Base-by-base conservation (phyloP, 2,113 vertebrate species). In the Hassar affinis region DNA sequence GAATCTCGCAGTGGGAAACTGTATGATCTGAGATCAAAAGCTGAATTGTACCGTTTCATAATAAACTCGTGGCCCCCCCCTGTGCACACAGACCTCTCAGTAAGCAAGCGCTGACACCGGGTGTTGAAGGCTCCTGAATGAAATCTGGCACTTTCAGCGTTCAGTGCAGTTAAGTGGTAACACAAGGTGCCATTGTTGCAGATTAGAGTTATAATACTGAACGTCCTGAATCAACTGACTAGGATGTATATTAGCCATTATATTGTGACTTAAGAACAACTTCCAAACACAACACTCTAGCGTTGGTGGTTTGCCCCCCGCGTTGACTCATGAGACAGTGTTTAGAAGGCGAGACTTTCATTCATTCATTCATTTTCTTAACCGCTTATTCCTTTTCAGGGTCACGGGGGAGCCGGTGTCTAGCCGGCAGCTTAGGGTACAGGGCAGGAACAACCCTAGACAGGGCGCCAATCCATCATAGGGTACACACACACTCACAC, bases 1-100 rank as follows among this genome's bases (percentile, higher is more conserved):
- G 78, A 81, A 80, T 62, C 84, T 22, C 61, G 45, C 71, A 76
- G 84, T 79, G 35, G 56, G 59, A 51, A 77, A 49, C 77, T 14
- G 52, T 7, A 78, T 69, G 71, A 59, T 71, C 74, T 82, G 89
- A 90, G 92, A 90, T 93, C 91, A 93, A 92, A 93, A 87, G 88
- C 85, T 85, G 79, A 83, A 80, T 87, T 88, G 87, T 88, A 88
- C 88, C 87, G 86, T 92, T 89, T 87, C 92, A 92, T 90, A 92
- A 93, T 91, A 93, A 92, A 92, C 90, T 80, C 71, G 3, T 77
- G 84, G 86, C 87, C 88, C 86, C 38, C 38, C 38, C 80, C 86
- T 86, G 86, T 45, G 88, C 51, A 69, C 2, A 20, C 54, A 33
- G 47, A 2, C 77, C 51, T 42, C 66, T 87, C n/a, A 56, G 47